Evolutionary conservation across 2,113 vertebrate species (phyloP), one percentile per base, ranked within the genome.

Genomic region (Chunga burmeisteri): DNA sequence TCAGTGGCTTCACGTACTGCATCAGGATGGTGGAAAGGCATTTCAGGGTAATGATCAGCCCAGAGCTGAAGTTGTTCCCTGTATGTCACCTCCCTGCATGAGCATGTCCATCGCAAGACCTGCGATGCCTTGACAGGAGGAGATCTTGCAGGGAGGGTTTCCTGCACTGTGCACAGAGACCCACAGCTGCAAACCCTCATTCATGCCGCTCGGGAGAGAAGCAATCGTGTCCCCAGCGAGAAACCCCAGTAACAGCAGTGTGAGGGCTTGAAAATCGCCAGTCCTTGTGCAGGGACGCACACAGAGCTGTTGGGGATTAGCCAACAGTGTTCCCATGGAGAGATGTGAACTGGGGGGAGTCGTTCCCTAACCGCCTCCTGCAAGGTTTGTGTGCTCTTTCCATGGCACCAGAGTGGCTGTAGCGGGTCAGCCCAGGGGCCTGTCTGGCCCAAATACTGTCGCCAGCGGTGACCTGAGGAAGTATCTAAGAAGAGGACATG

Each of bases 141-240:
- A 90, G 40, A 62, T 27, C 53, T 34, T 10, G 26, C 22, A 50
- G 71, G 42, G 9, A 50, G 71, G 42, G 9, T 55, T 72, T 77
- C 22, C 52, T 22, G 40, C 50, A 10, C 26, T 13, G 21, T 16
- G 29, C 75, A 15, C 23, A 40, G 53, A 26, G 50, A 75, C 26
- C 50, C 19, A 7, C 42, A 73, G 81, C 56, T 74, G 27, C n/a
- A 29, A 49, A n/a, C 34, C 38, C 40, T 53, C 56, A 18, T 32
- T 32, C 25, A 11, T 13, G 6, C 56, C 1, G 0, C 6, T 4
- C 0, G 1, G 10, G 53, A 73, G 49, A n/a, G 55, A 46, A 83
- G 36, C 20, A 34, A 20, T 21, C 1, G 1, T 32, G n/a, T 59
- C 34, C 49, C 32, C n/a, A 4, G 52, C 0, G 21, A 46, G 79